Conservation (phyloP, 2,113 vertebrate genomes). For the Fulica atra region DNA sequence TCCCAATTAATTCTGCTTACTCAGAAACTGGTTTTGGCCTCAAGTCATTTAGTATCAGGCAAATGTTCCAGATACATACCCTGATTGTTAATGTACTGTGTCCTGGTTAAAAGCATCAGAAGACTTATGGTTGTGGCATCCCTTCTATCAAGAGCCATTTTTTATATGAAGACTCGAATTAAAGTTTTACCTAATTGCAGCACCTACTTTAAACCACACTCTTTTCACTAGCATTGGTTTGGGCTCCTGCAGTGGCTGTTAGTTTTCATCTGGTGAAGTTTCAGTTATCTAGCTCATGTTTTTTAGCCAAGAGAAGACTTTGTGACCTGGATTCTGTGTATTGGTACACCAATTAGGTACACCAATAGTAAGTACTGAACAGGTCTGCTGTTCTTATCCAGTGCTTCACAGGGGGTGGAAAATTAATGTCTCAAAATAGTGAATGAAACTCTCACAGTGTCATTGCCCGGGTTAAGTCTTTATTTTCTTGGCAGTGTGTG, state of each 20-base stretch:
- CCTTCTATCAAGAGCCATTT: background rate
- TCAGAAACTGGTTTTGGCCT: background rate
- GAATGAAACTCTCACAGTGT: fast-evolving
- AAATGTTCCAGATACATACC: background rate
- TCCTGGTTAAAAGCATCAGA: background rate
- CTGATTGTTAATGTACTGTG: background rate
- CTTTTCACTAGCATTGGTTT: background rate
- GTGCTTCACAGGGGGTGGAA: background rate
- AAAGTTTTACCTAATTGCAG: background rate
- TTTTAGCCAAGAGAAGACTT: background rate
- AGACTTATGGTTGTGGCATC: background rate
- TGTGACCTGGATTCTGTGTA: background rate
- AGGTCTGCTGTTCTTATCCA: background rate
- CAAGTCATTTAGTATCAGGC: background rate
- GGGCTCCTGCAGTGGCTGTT: background rate
- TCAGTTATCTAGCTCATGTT: background rate
- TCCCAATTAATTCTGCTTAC: background rate
- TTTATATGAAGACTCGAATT: background rate
- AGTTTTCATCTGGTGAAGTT: background rate
- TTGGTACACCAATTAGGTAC: background rate
- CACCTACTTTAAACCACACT: background rate
- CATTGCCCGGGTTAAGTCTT: background rate
- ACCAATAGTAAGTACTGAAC: background rate
- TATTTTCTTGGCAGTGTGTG: background rate
- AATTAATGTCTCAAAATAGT: background rate